Evolutionary conservation across 2,797 vertebrate genomes (phyloP).

Genomic region (Fringilla coelebs): DNA sequence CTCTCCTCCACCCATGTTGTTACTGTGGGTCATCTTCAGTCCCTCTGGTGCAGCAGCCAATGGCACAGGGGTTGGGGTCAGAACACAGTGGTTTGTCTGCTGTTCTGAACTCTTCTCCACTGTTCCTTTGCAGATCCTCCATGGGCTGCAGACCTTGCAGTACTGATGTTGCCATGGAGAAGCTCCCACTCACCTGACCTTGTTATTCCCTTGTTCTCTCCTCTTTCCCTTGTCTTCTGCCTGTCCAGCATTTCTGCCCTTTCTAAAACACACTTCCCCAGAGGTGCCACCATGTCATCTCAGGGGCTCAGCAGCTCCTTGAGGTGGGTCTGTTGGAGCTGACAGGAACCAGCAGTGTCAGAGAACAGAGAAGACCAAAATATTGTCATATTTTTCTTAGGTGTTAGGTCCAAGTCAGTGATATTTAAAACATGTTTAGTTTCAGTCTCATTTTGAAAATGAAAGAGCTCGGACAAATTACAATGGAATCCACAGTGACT

Average conservation of each 20-base stretch:
- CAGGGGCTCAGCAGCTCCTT: neutral
- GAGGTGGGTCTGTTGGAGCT: rapidly evolving
- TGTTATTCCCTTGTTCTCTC: neutral
- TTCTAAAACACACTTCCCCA: neutral
- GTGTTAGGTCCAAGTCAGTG: neutral
- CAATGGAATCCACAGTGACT: neutral
- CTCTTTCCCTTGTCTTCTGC: neutral
- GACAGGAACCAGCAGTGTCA: neutral
- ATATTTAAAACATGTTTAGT: neutral
- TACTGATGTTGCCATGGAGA: neutral
- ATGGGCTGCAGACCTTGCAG: neutral
- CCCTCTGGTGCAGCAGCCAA: neutral
- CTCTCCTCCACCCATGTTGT: neutral
- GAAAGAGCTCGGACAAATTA: neutral
- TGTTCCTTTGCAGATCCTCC: neutral
- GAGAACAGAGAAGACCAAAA: neutral
- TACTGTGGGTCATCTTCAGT: neutral
- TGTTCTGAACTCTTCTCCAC: neutral
- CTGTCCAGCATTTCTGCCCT: neutral
- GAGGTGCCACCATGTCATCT: neutral
- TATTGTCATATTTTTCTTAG: neutral
- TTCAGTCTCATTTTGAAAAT: neutral
- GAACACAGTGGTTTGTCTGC: neutral
- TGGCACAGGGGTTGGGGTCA: neutral
- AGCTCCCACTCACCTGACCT: neutral